Base-by-base conservation (phyloP, 2,797 vertebrate species). In the Enoplosus armatus region DNA sequence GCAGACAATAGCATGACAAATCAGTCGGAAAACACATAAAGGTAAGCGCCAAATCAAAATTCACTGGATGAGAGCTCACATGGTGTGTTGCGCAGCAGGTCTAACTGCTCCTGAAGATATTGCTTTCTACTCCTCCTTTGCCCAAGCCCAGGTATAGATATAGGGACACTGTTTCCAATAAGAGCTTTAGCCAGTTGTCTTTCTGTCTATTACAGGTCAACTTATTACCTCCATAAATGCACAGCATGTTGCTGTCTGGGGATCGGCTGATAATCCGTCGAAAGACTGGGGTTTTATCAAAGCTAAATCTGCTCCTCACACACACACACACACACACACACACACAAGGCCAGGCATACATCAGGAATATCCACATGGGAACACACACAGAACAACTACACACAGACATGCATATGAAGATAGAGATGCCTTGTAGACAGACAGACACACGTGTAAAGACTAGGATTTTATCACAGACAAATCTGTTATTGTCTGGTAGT, bases 181-280 rank as follows among this genome's bases (percentile, higher is more conserved):
- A 88, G 74, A 80, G 91, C 83, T 89, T 87, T 84, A 90, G 72
- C 77, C 83, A 79, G 85, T 82, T 89, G 90, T 90, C 89, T 85
- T 83, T 89, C 89, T 88, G 87, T 92, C 86, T 88, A 84, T 90
- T 88, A 91, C 85, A 92, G 90, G 90, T 92, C 90, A 93, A 90
- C 86, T 85, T 93, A 93, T 93, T 92, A 88, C 92, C 85, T 85
- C 91, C 90, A 88, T 92, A 95, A 94, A 94, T 90, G 90, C 92
- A 89, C 90, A 92, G 91, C 92, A 80, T 93, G 91, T 76, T 77
- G 88, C 89, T 90, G 89, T 94, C 93, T 93, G 90, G 90, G 92
- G 86, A 90, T 85, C 83, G 87, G 85, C 83, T 84, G 87, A 84
- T 85, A 95, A 95, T 94, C 91, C 89, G 31, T 83, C 88, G 80